A percentile compares a stretch with the other conserved stretches of the same genome.
Evolutionary conservation across 2,113 vertebrate species (phyloP).

Genomic region (Anser cygnoides): DNA sequence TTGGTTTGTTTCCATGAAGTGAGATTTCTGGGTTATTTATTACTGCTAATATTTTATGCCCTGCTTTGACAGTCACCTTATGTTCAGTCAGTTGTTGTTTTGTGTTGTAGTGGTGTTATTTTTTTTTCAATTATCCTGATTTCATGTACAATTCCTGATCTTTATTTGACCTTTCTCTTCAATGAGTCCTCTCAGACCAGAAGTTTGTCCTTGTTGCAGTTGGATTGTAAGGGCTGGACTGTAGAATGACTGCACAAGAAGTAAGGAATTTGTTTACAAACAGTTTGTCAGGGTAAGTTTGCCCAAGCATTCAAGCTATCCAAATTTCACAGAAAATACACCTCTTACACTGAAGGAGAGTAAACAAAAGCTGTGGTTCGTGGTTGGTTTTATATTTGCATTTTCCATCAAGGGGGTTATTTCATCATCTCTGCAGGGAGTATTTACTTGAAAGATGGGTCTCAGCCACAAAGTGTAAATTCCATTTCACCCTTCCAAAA

Average conservation of each 20-base stretch:
- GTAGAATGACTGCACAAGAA: not conserved
- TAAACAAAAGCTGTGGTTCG: conserved; percentile 12
- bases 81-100: not conserved
- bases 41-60: not conserved
- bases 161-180: conserved; percentile 7
- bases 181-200: not conserved
- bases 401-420: conserved; percentile 37
- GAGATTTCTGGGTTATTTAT: conserved; percentile 46
- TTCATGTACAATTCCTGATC: not conserved
- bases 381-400: conserved; percentile 34
- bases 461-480: conserved; percentile 19
- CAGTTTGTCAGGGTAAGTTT: not conserved
- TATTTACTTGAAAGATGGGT: conserved; percentile 41
- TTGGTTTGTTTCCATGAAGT: conserved; percentile 39
- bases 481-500: conserved; percentile 24
- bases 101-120: not conserved
- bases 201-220: not conserved
- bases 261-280: conserved; percentile 25
- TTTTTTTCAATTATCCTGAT: conserved; percentile 6
- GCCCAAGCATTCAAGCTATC: not conserved
- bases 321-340: not conserved
- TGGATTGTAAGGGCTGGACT: not conserved
- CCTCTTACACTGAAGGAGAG: not conserved
- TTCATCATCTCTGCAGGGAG: conserved; percentile 42
- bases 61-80: conserved; percentile 14